These are phyloP conservation scores for Gila orcuttii DNA, from an alignment of 2,113 vertebrate species.

Conservation along the genomic window DNA sequence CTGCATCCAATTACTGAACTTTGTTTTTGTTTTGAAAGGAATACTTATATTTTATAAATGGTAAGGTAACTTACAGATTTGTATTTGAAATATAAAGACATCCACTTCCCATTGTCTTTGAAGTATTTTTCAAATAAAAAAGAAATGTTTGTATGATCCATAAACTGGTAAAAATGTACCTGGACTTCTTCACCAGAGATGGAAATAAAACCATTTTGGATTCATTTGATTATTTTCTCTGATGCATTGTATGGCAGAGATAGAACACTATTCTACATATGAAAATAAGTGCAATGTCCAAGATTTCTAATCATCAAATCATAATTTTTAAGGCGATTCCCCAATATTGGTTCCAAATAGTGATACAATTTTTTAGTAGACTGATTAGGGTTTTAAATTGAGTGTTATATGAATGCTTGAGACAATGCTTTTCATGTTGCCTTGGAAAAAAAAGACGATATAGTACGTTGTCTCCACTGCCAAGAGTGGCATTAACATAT, in stretches of 20 bases:
- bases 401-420: background rate
- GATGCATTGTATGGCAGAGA: background rate
- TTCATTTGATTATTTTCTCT: background rate
- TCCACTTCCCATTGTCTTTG: slow-evolving; percentile 32
- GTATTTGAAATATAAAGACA: slow-evolving; percentile 30
- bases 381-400: background rate
- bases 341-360: background rate
- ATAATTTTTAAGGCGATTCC: background rate
- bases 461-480: background rate
- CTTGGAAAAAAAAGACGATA: background rate
- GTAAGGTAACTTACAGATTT: slow-evolving; percentile 16
- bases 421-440: background rate
- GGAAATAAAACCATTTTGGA: background rate
- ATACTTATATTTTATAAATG: slow-evolving; percentile 8
- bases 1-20: background rate
- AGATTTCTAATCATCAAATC: background rate
- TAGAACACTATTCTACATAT: background rate
- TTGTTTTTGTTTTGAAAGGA: slow-evolving; percentile 1
- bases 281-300: background rate
- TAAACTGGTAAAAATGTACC: background rate
- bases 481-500: background rate
- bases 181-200: background rate
- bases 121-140: slow-evolving; percentile 32
- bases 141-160: background rate
- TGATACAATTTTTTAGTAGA: background rate